These are phyloP conservation scores for Pterocles orientalis DNA, from an alignment of 2,113 vertebrate species.

Conservation along the genomic window DNA sequence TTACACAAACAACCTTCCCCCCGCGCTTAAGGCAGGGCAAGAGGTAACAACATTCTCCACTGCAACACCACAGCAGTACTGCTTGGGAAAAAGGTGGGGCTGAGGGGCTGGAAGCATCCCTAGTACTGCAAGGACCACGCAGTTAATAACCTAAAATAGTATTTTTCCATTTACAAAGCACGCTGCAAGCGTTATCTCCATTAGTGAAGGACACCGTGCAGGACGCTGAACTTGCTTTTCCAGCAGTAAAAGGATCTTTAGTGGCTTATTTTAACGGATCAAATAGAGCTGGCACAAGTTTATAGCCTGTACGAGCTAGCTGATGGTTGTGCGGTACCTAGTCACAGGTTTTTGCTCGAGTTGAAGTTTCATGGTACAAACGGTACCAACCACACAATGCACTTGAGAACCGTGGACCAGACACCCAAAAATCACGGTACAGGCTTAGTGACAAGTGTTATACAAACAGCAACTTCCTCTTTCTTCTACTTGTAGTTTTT, in stretches of 20 bases:
- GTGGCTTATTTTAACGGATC: neutral
- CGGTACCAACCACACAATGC: fast-evolving
- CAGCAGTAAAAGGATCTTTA: neutral
- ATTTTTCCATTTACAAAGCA: neutral
- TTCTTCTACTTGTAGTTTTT: neutral
- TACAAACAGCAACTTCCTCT: neutral
- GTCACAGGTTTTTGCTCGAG: neutral
- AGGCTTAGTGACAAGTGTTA: neutral
- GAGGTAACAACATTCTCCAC: neutral
- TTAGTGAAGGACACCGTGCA: neutral
- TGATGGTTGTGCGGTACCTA: neutral
- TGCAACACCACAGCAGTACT: neutral
- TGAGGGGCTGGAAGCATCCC: neutral
- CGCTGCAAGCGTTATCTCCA: neutral
- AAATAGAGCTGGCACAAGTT: neutral
- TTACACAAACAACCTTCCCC: neutral
- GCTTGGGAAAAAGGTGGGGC: neutral
- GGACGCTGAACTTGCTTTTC: neutral
- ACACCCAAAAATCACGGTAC: neutral
- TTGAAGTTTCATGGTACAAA: neutral
- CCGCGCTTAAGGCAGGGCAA: neutral
- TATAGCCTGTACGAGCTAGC: fast-evolving
- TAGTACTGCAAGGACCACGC: neutral
- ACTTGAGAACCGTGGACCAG: neutral
- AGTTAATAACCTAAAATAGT: neutral